Percentiles rank a stretch among this genome's conserved stretches.
These are phyloP conservation scores for Pituophis catenifer DNA, from an alignment of 2,113 vertebrate genomes.

Conservation along the genomic window DNA sequence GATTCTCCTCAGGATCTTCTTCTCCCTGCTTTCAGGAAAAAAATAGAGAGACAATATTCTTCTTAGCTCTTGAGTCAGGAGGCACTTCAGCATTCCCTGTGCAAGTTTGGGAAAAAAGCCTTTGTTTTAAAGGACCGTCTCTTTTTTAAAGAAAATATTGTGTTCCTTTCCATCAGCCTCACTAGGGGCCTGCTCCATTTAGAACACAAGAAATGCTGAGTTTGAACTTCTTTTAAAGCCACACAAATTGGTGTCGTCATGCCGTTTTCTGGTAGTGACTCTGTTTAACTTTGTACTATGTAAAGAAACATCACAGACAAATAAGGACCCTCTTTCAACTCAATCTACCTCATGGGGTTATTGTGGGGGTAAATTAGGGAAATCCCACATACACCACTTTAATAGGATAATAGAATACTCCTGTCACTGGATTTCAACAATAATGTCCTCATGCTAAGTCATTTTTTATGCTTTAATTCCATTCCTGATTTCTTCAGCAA, in stretches of 20 bases:
- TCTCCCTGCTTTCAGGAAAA: conserved; percentile 74
- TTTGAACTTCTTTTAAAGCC: neutral
- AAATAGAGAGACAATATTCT: neutral
- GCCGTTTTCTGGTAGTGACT: neutral
- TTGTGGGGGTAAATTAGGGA: neutral
- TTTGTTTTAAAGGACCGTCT: neutral
- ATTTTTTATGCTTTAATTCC: neutral
- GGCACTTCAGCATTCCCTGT: neutral
- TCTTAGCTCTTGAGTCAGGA: neutral
- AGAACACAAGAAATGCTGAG: neutral
- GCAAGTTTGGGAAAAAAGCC: neutral
- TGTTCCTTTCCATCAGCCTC: neutral
- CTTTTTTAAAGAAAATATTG: neutral
- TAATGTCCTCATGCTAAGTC: neutral
- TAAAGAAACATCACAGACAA: neutral
- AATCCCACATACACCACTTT: neutral
- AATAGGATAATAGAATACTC: neutral
- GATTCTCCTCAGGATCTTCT: conserved; percentile 77
- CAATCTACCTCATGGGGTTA: neutral
- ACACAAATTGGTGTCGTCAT: neutral
- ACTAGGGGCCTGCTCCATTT: neutral
- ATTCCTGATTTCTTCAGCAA: neutral
- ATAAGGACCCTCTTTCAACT: neutral
- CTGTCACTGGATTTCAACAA: neutral
- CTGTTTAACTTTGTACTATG: neutral